These are phyloP conservation scores for Spondyliosoma cantharus DNA, from an alignment of 2,797 vertebrate genomes.

Conservation along the genomic window DNA sequence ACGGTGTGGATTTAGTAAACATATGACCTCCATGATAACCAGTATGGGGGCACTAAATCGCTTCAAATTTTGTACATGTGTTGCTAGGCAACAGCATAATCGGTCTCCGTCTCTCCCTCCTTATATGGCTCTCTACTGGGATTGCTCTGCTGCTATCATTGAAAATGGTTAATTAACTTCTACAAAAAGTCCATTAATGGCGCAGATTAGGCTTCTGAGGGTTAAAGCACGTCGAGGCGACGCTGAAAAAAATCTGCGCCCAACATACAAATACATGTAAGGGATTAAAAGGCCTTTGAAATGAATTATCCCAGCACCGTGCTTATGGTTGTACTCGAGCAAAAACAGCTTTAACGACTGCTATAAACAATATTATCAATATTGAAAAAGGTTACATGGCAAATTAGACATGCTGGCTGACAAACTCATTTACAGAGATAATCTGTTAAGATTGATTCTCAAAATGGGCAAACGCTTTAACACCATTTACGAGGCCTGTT, in stretches of 20 bases:
- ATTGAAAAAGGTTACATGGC: conserved; percentile 24
- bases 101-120: conserved; percentile 77
- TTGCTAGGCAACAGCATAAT: conserved; percentile 89
- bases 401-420: conserved; percentile 11
- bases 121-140: conserved; percentile 79
- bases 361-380: conserved; percentile 25
- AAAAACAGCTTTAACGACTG: conserved; percentile 23
- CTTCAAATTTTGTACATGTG: conserved; percentile 86
- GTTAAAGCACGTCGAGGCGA: conserved; percentile 61
- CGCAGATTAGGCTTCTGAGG: conserved; percentile 75
- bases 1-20: conserved; percentile 78
- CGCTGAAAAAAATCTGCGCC: conserved; percentile 32
- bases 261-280: conserved; percentile 38
- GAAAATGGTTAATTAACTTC: conserved; percentile 84
- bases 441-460: conserved; percentile 37
- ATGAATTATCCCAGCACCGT: conserved; percentile 38
- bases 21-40: conserved; percentile 83
- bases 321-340: conserved; percentile 12
- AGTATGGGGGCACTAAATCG: conserved; percentile 82
- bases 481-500: conserved; percentile 8
- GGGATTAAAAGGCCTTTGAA: conserved; percentile 55
- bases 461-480: conserved; percentile 34
- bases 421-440: conserved; percentile 40
- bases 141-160: conserved; percentile 78
- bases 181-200: conserved; percentile 84